Percentiles rank a stretch among this genome's conserved stretches.
These are phyloP conservation scores for Manacus vitellinus DNA, from an alignment of 2,113 vertebrate species.

Conservation along the genomic window DNA sequence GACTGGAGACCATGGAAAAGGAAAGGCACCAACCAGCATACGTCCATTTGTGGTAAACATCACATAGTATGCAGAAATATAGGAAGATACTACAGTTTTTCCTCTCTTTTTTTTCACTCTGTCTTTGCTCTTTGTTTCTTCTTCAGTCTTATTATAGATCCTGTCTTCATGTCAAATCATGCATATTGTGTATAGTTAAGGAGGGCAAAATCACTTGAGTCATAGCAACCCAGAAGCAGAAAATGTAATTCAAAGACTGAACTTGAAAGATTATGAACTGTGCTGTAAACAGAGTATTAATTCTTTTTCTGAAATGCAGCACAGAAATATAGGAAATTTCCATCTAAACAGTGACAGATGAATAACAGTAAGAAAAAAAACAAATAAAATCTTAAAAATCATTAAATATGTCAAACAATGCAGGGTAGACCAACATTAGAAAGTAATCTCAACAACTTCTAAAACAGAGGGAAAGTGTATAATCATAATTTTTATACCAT, in stretches of 20 bases:
- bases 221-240: not conserved
- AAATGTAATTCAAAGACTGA: not conserved
- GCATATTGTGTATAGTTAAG: not conserved
- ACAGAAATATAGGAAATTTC: not conserved
- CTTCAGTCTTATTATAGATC: not conserved
- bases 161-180: not conserved
- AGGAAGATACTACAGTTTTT: not conserved
- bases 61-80: not conserved
- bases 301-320: not conserved
- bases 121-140: not conserved
- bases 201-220: not conserved
- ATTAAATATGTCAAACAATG: not conserved
- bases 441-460: not conserved
- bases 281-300: not conserved
- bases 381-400: not conserved
- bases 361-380: not conserved
- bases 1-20: not conserved
- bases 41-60: not conserved
- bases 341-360: not conserved
- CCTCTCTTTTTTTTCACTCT: not conserved
- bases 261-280: not conserved
- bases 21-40: not conserved
- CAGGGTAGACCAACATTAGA: not conserved
- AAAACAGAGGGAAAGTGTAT: rapidly evolving
- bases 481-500: not conserved